Evolutionary conservation across 1,140 invertebrate genomes (phyloP).

Genomic region (Hypothenemus hampei): DNA sequence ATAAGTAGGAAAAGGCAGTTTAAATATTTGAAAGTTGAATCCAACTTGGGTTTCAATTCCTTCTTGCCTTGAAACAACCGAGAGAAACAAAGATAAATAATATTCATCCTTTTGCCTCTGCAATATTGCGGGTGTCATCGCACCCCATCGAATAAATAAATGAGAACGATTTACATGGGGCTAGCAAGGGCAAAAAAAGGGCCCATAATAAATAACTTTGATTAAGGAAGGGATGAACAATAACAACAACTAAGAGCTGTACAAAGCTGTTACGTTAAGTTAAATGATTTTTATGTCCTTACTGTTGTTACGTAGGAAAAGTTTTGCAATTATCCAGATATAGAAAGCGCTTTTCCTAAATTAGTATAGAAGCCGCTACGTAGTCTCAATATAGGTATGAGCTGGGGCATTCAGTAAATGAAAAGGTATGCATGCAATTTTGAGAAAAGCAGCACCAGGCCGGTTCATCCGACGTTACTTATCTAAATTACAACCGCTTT

Average conservation of each 20-base stretch:
- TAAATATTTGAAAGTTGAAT: no score
- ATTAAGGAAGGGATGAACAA: no score
- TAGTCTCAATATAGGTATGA: no score
- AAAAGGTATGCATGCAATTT: slow-evolving; percentile 20
- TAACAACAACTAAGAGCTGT: no score
- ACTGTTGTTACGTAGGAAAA: no score
- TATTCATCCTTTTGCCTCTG: slow-evolving; percentile 12
- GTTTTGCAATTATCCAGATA: no score
- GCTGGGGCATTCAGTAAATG: slow-evolving; percentile 23
- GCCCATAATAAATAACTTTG: slow-evolving; percentile 19
- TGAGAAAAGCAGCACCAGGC: slow-evolving; percentile 7
- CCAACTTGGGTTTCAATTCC: no score
- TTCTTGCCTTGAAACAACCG: not conserved
- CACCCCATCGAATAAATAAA: slow-evolving; percentile 20
- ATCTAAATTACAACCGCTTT: slow-evolving; percentile 24
- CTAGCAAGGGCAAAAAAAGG: slow-evolving; percentile 6
- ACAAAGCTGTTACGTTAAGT: no score
- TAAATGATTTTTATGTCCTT: no score
- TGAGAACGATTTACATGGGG: slow-evolving; percentile 21
- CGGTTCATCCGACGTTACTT: slow-evolving; percentile 18
- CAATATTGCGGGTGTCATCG: slow-evolving; percentile 24
- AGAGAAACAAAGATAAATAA: not conserved
- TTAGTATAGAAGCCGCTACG: no score
- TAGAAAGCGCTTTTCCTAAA: no score
- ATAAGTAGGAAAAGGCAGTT: slow-evolving; percentile 28